Evolutionary conservation across 2,797 vertebrate genomes (phyloP).

Genomic region (Martes flavigula): DNA sequence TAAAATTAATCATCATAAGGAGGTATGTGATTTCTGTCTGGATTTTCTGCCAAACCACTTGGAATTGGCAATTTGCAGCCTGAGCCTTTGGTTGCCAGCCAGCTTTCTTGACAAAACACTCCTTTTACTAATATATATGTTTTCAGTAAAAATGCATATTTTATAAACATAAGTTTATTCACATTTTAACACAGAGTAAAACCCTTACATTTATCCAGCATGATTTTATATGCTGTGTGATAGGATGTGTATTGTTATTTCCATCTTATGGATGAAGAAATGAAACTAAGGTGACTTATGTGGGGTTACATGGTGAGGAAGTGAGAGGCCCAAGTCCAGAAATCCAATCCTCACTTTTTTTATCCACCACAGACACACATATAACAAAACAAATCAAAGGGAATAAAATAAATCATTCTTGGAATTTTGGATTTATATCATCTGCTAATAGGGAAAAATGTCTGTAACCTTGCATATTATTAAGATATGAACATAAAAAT

Average conservation of each 20-base stretch:
- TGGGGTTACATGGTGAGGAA: neutral
- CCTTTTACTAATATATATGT: neutral
- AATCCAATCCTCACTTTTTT: neutral
- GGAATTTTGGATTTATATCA: neutral
- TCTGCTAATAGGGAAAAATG: neutral
- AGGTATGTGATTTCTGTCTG: neutral
- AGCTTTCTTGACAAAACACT: neutral
- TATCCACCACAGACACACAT: neutral
- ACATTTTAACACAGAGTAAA: neutral
- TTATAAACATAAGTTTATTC: neutral
- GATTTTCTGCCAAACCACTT: neutral
- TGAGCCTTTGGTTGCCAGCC: neutral
- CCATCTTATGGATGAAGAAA: neutral
- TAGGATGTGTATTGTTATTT: neutral
- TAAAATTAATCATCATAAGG: neutral
- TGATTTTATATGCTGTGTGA: neutral
- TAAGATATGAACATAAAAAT: constrained; percentile 28
- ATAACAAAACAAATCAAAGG: neutral
- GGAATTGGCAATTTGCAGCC: neutral
- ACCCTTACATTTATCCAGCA: neutral
- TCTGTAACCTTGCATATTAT: neutral
- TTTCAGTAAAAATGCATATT: neutral
- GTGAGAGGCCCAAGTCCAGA: neutral
- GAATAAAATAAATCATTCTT: constrained; percentile 30
- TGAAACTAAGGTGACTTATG: neutral